Conservation (phyloP, 2,888 invertebrate genomes). For the Byasa hedistus region DNA sequence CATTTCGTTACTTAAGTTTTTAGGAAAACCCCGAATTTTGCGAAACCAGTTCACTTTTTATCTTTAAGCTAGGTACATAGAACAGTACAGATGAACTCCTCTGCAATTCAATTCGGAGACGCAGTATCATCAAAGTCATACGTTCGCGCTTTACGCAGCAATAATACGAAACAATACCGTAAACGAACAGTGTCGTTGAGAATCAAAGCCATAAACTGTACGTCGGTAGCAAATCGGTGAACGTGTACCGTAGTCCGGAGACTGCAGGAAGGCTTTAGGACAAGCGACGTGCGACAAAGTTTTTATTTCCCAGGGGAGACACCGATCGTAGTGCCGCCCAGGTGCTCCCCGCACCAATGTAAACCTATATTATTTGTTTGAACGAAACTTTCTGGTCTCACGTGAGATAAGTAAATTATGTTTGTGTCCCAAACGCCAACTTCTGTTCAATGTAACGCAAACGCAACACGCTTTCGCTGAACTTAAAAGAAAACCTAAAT, state of each 20-base stretch:
- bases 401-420: constrained; percentile 77
- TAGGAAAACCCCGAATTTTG: no score
- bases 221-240: constrained; percentile 71
- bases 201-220: constrained; percentile 75
- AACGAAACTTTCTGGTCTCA: constrained; percentile 77
- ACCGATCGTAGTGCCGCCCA: constrained; percentile 77
- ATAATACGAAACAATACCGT: constrained; percentile 73
- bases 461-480: constrained; percentile 15
- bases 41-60: neutral
- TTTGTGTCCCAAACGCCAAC: constrained; percentile 64
- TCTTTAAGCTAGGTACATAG: constrained; percentile 2
- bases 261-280: constrained; percentile 75
- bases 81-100: constrained; percentile 23
- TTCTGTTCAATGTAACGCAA: constrained; percentile 61
- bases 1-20: no score
- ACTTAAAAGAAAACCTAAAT: neutral
- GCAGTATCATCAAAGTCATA: constrained; percentile 41
- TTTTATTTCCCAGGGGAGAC: constrained; percentile 78
- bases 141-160: constrained; percentile 55
- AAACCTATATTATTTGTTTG: constrained; percentile 80
- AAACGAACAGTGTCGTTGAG: constrained; percentile 69
- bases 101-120: constrained; percentile 37
- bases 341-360: constrained; percentile 72
- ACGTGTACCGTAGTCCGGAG: constrained; percentile 63
- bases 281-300: constrained; percentile 78